These are phyloP conservation scores for Eristalis intricaria DNA, from an alignment of 2,888 invertebrate species.

Conservation along the genomic window DNA sequence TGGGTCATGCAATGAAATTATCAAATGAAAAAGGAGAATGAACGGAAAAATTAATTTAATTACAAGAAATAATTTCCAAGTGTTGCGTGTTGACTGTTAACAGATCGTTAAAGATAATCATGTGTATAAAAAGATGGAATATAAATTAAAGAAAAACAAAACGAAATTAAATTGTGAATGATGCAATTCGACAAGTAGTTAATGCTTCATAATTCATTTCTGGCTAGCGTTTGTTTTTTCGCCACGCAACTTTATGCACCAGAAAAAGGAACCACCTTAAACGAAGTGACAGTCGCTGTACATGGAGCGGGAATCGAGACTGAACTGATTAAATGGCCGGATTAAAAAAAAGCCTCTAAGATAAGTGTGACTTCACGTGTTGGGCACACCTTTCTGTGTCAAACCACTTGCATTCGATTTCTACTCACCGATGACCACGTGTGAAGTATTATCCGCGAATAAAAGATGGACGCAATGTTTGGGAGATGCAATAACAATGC, in stretches of 20 bases:
- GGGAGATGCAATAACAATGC: too few relatives aligned
- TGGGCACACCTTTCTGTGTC: too few relatives aligned
- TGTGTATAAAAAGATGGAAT: background rate
- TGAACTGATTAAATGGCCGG: too few relatives aligned
- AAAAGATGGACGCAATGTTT: too few relatives aligned
- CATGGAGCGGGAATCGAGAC: too few relatives aligned
- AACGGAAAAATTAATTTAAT: slow-evolving; percentile 60
- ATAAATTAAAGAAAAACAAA: background rate
- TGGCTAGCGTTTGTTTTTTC: too few relatives aligned
- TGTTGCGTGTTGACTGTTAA: slow-evolving; percentile 50
- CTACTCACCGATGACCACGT: too few relatives aligned
- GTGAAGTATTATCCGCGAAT: too few relatives aligned
- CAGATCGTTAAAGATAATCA: background rate
- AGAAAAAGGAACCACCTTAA: background rate
- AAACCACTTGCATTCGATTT: too few relatives aligned
- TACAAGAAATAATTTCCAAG: slow-evolving; percentile 52
- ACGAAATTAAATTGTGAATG: background rate
- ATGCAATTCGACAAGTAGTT: background rate
- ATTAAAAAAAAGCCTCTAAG: too few relatives aligned
- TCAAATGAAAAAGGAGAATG: slow-evolving; percentile 65
- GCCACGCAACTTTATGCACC: background rate
- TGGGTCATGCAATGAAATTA: slow-evolving; percentile 72
- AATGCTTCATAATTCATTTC: background rate
- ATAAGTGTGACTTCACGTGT: too few relatives aligned
- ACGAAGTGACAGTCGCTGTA: too few relatives aligned